Evolutionary conservation across 1,140 invertebrate genomes (phyloP).

Genomic region (Euura lappo): DNA sequence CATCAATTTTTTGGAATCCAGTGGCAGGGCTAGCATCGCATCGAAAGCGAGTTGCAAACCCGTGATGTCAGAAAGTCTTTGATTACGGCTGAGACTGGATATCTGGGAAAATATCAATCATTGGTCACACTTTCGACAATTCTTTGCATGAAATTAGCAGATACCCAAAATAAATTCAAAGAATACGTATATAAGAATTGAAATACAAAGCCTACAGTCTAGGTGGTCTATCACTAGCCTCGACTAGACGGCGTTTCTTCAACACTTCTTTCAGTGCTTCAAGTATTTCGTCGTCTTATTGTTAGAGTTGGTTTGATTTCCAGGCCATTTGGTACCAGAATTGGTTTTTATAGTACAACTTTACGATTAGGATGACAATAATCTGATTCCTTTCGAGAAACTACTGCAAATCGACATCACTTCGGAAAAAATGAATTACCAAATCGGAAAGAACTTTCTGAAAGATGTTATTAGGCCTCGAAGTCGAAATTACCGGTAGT

Average conservation of each 20-base stretch:
- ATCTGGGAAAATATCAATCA: conserved; percentile 30
- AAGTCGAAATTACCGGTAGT: no score
- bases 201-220: background rate
- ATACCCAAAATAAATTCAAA: background rate
- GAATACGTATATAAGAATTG: background rate
- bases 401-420: no score
- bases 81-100: conserved; percentile 35
- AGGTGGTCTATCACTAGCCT: background rate
- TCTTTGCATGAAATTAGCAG: background rate
- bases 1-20: conserved; percentile 19
- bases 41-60: conserved; percentile 43
- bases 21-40: conserved; percentile 35
- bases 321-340: background rate
- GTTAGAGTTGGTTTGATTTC: background rate
- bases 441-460: background rate
- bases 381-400: no score
- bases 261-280: background rate
- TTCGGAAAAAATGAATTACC: background rate
- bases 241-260: background rate
- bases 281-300: background rate
- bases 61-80: conserved; percentile 39
- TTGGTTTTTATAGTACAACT: background rate
- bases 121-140: background rate
- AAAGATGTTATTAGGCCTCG: no score
- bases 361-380: background rate